Percentiles rank a stretch among this genome's conserved stretches.
phyloP scores from a whole-genome alignment of 1,140 invertebrate species.

The Lithobius niger region DNA sequence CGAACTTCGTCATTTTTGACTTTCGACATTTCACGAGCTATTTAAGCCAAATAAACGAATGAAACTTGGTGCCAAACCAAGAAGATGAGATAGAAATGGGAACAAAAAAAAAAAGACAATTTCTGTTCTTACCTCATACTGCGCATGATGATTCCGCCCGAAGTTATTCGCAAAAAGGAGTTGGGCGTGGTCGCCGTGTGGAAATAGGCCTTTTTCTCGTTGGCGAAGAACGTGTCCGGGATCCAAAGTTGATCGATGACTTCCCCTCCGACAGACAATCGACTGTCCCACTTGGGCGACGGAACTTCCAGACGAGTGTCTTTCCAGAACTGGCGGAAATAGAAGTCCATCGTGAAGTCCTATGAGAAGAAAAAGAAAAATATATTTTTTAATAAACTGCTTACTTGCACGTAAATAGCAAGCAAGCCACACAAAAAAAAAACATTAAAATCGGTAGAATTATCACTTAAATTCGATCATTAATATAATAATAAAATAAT shows the following conservation, averaged over 20 bases:
- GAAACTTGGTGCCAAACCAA: too few species aligned
- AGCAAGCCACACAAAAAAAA: too few species aligned
- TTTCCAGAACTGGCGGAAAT: conserved; percentile 96
- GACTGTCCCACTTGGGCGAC: conserved; percentile 70
- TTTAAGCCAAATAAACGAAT: too few species aligned
- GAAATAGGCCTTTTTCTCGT: conserved; percentile 97
- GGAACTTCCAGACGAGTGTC: conserved; percentile 84
- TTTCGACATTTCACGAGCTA: too few species aligned
- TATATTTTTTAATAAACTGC: too few species aligned
- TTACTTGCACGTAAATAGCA: too few species aligned
- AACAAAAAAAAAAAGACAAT: too few species aligned
- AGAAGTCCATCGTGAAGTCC: conserved; percentile 98
- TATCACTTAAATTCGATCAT: too few species aligned
- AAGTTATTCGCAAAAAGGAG: conserved; percentile 90
- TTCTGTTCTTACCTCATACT: conserved; percentile 93
- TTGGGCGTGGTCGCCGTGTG: conserved; percentile 94
- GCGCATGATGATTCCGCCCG: conserved; percentile 82
- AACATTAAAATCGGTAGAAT: too few species aligned
- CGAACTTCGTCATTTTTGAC: too few species aligned
- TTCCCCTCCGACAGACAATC: conserved; percentile 72
- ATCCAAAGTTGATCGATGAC: conserved; percentile 96
- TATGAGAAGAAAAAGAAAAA: conserved; percentile 36
- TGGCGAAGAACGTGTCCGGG: conserved; percentile 94
- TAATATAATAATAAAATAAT: too few species aligned
- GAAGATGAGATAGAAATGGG: too few species aligned